Conservation (phyloP, 1,140 invertebrate species). For the Trachymyrmex cornetzi region DNA sequence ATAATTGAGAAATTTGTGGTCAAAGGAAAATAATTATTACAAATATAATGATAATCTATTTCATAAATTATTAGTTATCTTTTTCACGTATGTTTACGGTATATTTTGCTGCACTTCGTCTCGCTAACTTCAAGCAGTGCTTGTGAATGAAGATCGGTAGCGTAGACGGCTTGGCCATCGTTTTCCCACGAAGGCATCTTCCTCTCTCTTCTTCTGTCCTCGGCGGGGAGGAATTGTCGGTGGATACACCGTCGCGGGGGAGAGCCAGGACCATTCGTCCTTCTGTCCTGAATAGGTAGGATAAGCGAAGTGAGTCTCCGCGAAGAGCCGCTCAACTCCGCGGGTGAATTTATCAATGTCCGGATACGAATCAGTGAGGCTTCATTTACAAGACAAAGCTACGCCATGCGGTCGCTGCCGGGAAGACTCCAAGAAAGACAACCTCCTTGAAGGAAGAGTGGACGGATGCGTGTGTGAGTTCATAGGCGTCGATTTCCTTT, state of each 20-base stretch:
- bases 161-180: conserved; percentile 45
- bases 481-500: conserved; percentile 70
- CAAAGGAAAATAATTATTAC: neutral
- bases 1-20: neutral
- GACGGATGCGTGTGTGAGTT: conserved; percentile 59
- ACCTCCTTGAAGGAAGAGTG: conserved; percentile 42
- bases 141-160: conserved; percentile 67
- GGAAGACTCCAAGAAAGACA: conserved; percentile 47
- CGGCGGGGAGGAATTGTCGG: conserved; percentile 41
- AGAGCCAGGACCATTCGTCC: conserved; percentile 75
- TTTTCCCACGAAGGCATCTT: conserved; percentile 71
- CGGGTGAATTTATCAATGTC: conserved; percentile 86
- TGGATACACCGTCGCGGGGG: conserved; percentile 65
- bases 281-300: conserved; percentile 74
- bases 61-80: conserved; percentile 3
- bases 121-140: conserved; percentile 31
- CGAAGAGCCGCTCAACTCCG: conserved; percentile 74
- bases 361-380: conserved; percentile 86
- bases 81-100: neutral
- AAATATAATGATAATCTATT: neutral
- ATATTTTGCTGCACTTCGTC: conserved; percentile 1
- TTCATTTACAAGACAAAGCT: conserved; percentile 87
- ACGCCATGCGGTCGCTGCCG: conserved; percentile 78
- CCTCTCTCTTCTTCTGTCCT: conserved; percentile 44
- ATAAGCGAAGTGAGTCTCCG: conserved; percentile 67